Evolutionary conservation across 2,797 vertebrate genomes (phyloP).

Genomic region (Cygnus olor): DNA sequence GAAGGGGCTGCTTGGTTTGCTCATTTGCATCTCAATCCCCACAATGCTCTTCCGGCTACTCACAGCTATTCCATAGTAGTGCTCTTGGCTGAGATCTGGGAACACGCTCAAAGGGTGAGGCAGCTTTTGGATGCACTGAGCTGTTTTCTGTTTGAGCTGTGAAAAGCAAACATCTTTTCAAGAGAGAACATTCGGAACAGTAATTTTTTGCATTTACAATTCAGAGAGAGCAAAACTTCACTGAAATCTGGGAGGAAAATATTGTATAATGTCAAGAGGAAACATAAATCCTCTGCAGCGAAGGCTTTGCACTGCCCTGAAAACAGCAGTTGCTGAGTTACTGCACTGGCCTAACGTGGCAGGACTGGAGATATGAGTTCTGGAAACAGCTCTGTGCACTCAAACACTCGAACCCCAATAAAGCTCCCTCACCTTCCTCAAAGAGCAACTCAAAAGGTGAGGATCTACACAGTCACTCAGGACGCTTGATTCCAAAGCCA

Average conservation of each 20-base stretch:
- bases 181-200: slow-evolving; percentile 69
- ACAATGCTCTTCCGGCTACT: slow-evolving; percentile 75
- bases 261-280: slow-evolving; percentile 38
- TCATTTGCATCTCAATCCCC: slow-evolving; percentile 77
- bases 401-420: slow-evolving; percentile 2
- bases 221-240: slow-evolving; percentile 43
- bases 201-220: slow-evolving; percentile 56
- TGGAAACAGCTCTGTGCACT: background rate
- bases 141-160: slow-evolving; percentile 74
- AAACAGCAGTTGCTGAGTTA: slow-evolving; percentile 19
- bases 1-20: slow-evolving; percentile 45
- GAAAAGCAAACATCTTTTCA: slow-evolving; percentile 76
- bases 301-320: background rate
- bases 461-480: background rate
- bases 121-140: slow-evolving; percentile 76
- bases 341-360: slow-evolving; percentile 22
- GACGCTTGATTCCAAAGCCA: slow-evolving; percentile 7
- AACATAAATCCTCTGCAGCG: slow-evolving; percentile 24
- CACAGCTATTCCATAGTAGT: slow-evolving; percentile 74
- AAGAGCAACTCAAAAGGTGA: background rate
- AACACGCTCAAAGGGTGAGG: slow-evolving; percentile 75
- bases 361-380: slow-evolving; percentile 51
- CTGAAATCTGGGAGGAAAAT: slow-evolving; percentile 43
- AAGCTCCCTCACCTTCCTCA: slow-evolving; percentile 18
- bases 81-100: slow-evolving; percentile 75